phyloP scores from a whole-genome alignment of 2,113 vertebrate genomes.

The Gracilinanus agilis region DNA sequence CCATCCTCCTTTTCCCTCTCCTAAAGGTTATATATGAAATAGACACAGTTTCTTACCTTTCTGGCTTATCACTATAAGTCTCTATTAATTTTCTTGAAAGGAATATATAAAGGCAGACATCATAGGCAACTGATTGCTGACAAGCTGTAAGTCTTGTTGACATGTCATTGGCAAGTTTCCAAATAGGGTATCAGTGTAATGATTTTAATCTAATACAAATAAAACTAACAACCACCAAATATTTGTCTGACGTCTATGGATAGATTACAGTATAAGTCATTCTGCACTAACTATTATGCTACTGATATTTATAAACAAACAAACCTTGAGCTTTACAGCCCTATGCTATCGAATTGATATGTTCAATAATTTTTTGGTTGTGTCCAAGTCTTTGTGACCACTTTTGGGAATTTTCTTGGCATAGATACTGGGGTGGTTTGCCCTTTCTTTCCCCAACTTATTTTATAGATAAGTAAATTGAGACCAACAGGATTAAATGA shows the following conservation, averaged over 20 bases:
- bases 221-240: conserved; percentile 38
- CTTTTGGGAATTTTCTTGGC: no score
- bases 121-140: conserved; percentile 38
- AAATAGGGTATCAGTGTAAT: conserved; percentile 53
- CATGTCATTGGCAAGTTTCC: conserved; percentile 68
- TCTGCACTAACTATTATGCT: background rate
- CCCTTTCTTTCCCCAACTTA: no score
- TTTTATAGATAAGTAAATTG: no score
- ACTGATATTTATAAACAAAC: conserved; percentile 25
- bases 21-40: conserved; percentile 52
- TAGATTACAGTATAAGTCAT: conserved; percentile 28
- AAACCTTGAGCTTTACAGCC: background rate
- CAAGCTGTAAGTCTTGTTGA: conserved; percentile 67
- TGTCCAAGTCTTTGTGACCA: no score
- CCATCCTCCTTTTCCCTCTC: background rate
- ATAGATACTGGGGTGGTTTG: no score
- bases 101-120: conserved; percentile 64
- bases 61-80: conserved; percentile 73
- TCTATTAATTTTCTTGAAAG: conserved; percentile 72
- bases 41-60: conserved; percentile 63
- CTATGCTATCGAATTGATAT: no score
- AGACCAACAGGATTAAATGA: no score
- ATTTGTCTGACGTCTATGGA: conserved; percentile 56
- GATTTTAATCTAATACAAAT: conserved; percentile 66
- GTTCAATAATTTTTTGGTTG: no score